Percentiles rank a stretch among this genome's conserved stretches.
These are phyloP conservation scores for Ephydatia muelleri DNA, from an alignment of 37 sponge, comb jelly and placozoan species.

Conservation along the genomic window DNA sequence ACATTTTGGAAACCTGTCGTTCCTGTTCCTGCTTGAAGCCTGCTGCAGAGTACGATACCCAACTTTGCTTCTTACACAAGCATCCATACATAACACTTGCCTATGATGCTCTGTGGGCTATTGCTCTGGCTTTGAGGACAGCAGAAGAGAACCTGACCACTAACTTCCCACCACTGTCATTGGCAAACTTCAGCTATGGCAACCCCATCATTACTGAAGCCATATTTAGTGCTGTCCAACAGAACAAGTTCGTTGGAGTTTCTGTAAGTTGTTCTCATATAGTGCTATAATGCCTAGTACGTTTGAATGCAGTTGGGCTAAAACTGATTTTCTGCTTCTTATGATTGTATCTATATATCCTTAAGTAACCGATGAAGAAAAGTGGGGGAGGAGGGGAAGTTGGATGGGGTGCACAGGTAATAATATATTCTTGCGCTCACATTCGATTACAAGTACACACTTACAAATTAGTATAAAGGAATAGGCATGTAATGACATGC, in stretches of 20 bases:
- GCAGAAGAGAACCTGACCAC: constrained; percentile 22
- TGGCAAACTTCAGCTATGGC: constrained; percentile 22
- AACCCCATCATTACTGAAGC: constrained; percentile 15
- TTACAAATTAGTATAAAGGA: no score
- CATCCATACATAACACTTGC: constrained; percentile 27
- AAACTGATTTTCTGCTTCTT: no score
- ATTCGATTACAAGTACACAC: no score
- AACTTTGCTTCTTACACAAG: not conserved
- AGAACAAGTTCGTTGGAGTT: constrained; percentile 32
- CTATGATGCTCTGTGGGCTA: constrained; percentile 62
- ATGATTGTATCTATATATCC: no score
- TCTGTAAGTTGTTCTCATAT: constrained; percentile 58
- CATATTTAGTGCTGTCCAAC: constrained; percentile 17
- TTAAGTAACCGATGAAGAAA: no score
- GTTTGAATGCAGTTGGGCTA: no score
- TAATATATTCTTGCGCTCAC: no score
- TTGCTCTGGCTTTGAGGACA: constrained; percentile 41
- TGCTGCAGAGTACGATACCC: not conserved
- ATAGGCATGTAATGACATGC: no score
- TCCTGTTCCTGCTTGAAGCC: not conserved
- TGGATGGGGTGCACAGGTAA: no score
- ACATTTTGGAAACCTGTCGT: not conserved
- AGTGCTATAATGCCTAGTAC: no score
- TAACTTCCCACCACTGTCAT: not conserved
- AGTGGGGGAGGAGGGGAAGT: no score